Percentiles rank a stretch among this genome's conserved stretches.
Conservation (phyloP, 2,113 vertebrate genomes). For the Pitta sordida region DNA sequence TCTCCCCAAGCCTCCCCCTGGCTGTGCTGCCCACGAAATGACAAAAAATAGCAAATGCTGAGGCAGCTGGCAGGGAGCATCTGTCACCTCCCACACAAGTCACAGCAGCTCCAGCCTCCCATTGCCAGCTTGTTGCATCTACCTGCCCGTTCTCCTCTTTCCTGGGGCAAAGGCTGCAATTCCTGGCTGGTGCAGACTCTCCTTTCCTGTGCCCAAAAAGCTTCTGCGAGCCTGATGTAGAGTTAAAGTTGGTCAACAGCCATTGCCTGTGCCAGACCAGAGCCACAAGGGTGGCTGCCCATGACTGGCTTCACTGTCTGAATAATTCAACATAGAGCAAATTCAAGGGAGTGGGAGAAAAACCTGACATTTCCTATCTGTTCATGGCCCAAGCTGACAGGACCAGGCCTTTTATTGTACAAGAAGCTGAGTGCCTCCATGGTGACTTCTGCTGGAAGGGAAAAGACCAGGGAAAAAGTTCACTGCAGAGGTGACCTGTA, state of each 20-base stretch:
- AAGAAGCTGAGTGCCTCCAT: not conserved
- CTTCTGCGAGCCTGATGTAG: not conserved
- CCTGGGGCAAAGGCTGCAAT: rapidly evolving
- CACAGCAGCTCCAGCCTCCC: slow-evolving; percentile 3
- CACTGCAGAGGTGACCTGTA: not conserved
- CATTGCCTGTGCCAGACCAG: not conserved
- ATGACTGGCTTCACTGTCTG: not conserved
- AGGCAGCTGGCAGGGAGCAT: slow-evolving; percentile 16
- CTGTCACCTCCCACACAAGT: slow-evolving; percentile 3
- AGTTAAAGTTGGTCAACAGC: rapidly evolving
- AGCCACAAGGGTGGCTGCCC: not conserved
- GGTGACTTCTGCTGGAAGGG: not conserved
- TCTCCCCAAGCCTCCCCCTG: not conserved
- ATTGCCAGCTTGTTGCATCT: not conserved
- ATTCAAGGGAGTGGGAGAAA: not conserved
- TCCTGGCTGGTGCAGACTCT: not conserved
- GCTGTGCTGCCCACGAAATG: not conserved
- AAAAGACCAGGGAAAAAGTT: not conserved
- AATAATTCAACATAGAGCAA: not conserved
- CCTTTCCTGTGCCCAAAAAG: not conserved
- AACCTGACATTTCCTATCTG: not conserved
- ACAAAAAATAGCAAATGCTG: not conserved
- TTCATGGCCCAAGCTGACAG: not conserved
- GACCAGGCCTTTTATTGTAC: not conserved
- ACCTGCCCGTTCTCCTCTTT: not conserved